A percentile compares a stretch with the other conserved stretches of the same genome.
Evolutionary conservation across 2,113 vertebrate genomes (phyloP).

Genomic region (Carassius auratus): DNA sequence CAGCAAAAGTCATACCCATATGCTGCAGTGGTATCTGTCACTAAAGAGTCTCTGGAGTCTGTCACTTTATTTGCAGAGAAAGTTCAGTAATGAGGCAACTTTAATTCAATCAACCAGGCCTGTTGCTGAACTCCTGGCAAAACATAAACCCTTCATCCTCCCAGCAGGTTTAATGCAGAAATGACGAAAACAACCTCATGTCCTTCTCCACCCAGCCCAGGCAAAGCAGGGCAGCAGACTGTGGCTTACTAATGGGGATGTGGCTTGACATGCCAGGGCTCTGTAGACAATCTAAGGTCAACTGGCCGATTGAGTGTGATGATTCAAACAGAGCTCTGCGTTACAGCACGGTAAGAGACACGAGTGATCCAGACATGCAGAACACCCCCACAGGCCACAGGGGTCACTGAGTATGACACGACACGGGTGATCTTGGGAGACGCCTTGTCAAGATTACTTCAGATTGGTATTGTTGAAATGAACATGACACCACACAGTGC

Average conservation of each 20-base stretch:
- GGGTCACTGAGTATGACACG: conserved; percentile 1
- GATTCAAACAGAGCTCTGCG: conserved; percentile 57
- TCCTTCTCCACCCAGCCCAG: conserved; percentile 30
- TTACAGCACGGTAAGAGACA: conserved; percentile 17
- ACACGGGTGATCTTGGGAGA: conserved; percentile 25
- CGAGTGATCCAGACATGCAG: conserved; percentile 18
- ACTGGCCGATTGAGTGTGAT: conserved; percentile 71
- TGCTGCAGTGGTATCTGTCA: conserved; percentile 59
- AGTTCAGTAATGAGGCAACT: conserved; percentile 68
- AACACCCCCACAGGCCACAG: conserved; percentile 20
- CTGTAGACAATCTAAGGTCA: conserved; percentile 74
- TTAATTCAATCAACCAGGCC: conserved; percentile 76
- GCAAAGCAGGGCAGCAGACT: conserved; percentile 19
- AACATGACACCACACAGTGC: conserved; percentile 7
- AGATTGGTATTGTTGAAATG: conserved; percentile 16
- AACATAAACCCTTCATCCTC: conserved; percentile 60
- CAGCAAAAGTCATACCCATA: conserved; percentile 66
- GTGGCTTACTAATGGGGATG: conserved; percentile 56
- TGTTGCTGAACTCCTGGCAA: conserved; percentile 67
- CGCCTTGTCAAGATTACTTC: conserved; percentile 30
- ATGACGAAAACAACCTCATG: conserved; percentile 63
- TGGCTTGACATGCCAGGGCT: conserved; percentile 66
- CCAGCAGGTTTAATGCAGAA: conserved; percentile 38
- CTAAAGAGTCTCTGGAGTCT: conserved; percentile 73
- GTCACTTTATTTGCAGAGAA: conserved; percentile 63